phyloP scores from a whole-genome alignment of 2,888 invertebrate genomes.

The Athalia rosae region DNA sequence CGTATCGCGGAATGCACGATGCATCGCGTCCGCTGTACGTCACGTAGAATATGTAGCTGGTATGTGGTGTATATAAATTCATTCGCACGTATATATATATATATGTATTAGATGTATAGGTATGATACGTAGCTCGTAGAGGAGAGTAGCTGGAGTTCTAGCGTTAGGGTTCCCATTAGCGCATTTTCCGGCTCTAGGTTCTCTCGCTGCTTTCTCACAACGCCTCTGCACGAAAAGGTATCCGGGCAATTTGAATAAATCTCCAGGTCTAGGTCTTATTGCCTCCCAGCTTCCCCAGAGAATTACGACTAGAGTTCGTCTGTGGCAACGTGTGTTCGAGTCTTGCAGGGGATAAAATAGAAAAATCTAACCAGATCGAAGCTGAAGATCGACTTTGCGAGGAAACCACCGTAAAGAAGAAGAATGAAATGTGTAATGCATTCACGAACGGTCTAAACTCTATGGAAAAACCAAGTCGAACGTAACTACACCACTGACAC shows the following conservation, averaged over 20 bases:
- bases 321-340: not conserved
- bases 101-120: not conserved
- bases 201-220: conserved; percentile 28
- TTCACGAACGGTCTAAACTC: conserved; percentile 64
- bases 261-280: conserved; percentile 37
- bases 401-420: conserved; percentile 53
- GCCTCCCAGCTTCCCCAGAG: conserved; percentile 26
- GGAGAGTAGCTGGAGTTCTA: conserved; percentile 7
- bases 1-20: conserved; percentile 24
- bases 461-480: conserved; percentile 56
- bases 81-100: not conserved
- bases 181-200: conserved; percentile 34
- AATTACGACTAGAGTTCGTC: conserved; percentile 1
- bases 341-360: conserved; percentile 1
- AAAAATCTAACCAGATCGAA: not conserved
- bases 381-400: conserved; percentile 36
- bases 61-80: too few species aligned
- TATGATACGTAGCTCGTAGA: not conserved
- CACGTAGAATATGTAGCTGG: not conserved
- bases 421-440: conserved; percentile 63
- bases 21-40: conserved; percentile 32
- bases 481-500: too few species aligned
- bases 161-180: conserved; percentile 41
- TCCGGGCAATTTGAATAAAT: conserved; percentile 44
- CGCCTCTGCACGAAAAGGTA: conserved; percentile 8